Base-by-base conservation (phyloP, 2,888 invertebrate species). In the Euzophera pinguis region DNA sequence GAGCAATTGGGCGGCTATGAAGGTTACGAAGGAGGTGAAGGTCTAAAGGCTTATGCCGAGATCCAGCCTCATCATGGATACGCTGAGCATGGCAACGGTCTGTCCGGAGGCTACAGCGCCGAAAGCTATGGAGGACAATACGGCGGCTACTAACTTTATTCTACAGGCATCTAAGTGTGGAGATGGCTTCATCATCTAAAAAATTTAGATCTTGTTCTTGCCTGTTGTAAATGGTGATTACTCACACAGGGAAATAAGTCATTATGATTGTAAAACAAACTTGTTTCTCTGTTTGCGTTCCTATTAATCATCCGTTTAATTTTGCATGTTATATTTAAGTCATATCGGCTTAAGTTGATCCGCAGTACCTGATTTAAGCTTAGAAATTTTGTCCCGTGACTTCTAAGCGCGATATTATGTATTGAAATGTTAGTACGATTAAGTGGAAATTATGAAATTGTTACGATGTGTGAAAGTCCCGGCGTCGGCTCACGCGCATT, bases 281-380 rank as follows among this genome's bases (percentile, higher is more conserved):
- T 13, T 41, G 16, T 50, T 22, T 32, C 17, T 22, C 17, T 50
- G 9, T 42, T 42, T 41, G 42, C 5, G 5, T 29, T 39, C 12
- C 22, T 48, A n/a, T n/a, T n/a, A 39, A 22, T 42, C 34, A 35
- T 42, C 8, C 4, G 49, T 50, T 39, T 17, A 16, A 7, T 22
- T 48, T 37, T 39, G 49, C 32, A 32, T 48, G 17, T 35, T 42
- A 50, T 13, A 41, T 41, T 29, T 43, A 50, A 43, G 27, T 34
- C 22, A 69, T 64, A 67, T 71, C 62, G 69, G 67, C 67, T 69
- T 69, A 65, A 62, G 27, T 54, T 32, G 62, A 62, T 63, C 56
- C 53, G 62, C 69, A 73, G 89, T 89, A 89, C 87, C 89, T 88
- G 89, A 89, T 69, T 70, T 82, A 84, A 78, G 54, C 57, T 59